A percentile compares a stretch with the other conserved stretches of the same genome.
phyloP scores from a whole-genome alignment of 2,797 vertebrate species.

The Poeciliopsis presidionis region DNA sequence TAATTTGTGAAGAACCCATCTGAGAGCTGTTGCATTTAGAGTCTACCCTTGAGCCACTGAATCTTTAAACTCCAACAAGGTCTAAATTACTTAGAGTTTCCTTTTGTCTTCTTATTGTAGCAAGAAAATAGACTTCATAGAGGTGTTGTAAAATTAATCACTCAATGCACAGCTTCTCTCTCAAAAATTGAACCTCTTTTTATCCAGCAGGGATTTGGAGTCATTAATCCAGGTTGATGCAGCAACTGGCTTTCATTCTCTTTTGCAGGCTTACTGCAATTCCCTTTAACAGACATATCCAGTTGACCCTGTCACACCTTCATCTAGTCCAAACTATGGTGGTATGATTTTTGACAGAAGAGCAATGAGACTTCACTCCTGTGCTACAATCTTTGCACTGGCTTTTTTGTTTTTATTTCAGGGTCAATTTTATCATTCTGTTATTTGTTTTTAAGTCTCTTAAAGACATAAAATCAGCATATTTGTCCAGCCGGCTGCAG shows the following conservation, averaged over 20 bases:
- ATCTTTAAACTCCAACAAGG: not conserved
- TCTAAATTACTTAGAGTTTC: not conserved
- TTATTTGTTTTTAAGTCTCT: not conserved
- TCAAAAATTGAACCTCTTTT: not conserved
- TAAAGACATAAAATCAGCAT: not conserved
- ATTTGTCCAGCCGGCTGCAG: not conserved
- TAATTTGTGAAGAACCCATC: not conserved
- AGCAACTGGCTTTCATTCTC: not conserved
- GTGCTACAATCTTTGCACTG: not conserved
- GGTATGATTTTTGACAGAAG: not conserved
- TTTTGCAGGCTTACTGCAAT: not conserved
- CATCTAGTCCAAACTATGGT: not conserved
- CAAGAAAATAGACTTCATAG: not conserved
- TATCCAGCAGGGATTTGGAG: not conserved
- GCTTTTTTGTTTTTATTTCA: not conserved
- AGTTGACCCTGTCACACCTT: not conserved
- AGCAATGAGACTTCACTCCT: not conserved
- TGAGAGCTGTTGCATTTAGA: not conserved
- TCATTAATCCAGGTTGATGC: not conserved
- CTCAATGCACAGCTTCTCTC: not conserved
- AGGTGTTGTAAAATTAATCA: not conserved
- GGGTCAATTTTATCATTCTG: not conserved
- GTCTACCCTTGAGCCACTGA: not conserved
- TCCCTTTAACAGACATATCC: not conserved
- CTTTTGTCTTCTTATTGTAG: not conserved